Percentiles rank a stretch among this genome's conserved stretches.
Conservation (phyloP, 2,113 vertebrate species). For the Triplophysa dalaica region DNA sequence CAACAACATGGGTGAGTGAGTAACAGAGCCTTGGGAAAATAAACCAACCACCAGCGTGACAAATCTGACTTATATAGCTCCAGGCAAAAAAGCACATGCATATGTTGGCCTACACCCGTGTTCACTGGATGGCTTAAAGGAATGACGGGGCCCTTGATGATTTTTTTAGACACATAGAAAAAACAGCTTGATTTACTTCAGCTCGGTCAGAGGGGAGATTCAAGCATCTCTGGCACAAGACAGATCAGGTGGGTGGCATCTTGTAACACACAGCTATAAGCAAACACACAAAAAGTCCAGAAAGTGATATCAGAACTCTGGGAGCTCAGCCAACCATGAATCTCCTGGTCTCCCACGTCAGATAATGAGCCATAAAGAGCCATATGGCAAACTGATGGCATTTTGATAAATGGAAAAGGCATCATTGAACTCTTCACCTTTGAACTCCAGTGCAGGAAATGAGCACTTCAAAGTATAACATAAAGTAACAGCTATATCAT, state of each 20-base stretch:
- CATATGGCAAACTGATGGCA: slow-evolving; percentile 35
- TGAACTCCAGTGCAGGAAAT: not conserved
- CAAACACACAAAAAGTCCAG: slow-evolving; percentile 22
- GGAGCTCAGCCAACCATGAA: not conserved
- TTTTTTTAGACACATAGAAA: not conserved
- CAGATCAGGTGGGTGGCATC: not conserved
- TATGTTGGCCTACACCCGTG: not conserved
- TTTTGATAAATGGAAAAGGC: slow-evolving; percentile 24
- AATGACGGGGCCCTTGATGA: not conserved
- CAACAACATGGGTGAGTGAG: not conserved
- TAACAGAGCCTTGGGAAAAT: not conserved
- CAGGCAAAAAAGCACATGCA: not conserved
- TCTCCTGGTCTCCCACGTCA: not conserved
- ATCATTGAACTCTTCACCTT: not conserved
- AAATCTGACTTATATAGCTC: not conserved
- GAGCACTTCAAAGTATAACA: not conserved
- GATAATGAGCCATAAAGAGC: slow-evolving; percentile 18
- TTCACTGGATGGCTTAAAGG: not conserved
- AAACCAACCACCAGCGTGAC: not conserved
- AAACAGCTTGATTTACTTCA: not conserved
- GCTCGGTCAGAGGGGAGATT: not conserved
- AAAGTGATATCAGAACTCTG: not conserved
- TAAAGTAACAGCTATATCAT: too few relatives aligned
- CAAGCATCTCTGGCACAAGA: not conserved
- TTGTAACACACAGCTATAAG: not conserved